A percentile compares a stretch with the other conserved stretches of the same genome.
Evolutionary conservation across 2,113 vertebrate genomes (phyloP).

Genomic region (Piaya cayana): DNA sequence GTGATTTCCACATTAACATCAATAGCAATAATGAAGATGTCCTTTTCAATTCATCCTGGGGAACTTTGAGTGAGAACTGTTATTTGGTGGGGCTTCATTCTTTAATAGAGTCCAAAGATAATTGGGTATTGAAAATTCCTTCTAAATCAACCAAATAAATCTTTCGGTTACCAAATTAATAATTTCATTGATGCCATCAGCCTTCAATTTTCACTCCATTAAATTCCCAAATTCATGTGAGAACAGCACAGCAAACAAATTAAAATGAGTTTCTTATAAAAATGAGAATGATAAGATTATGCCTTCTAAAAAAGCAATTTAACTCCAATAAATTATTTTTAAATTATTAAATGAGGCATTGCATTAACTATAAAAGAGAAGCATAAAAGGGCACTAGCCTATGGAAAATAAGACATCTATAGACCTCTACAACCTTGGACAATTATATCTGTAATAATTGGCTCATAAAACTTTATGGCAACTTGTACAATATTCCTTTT

Average conservation of each 20-base stretch:
- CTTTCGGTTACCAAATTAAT: slow-evolving; percentile 76
- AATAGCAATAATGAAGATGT: slow-evolving; percentile 71
- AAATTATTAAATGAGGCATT: slow-evolving; percentile 76
- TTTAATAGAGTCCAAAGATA: slow-evolving; percentile 72
- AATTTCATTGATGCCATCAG: slow-evolving; percentile 75
- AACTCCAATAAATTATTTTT: slow-evolving; percentile 81
- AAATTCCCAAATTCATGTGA: slow-evolving; percentile 74
- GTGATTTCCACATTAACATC: slow-evolving; percentile 65
- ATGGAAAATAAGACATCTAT: slow-evolving; percentile 71
- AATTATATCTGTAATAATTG: slow-evolving; percentile 76
- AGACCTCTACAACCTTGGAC: slow-evolving; percentile 61
- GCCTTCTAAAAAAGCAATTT: slow-evolving; percentile 78
- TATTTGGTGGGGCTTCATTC: slow-evolving; percentile 57
- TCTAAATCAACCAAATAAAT: slow-evolving; percentile 77
- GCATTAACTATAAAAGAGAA: slow-evolving; percentile 72
- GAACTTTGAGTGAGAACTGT: slow-evolving; percentile 56
- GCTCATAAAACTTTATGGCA: slow-evolving; percentile 77
- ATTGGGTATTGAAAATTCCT: slow-evolving; percentile 70
- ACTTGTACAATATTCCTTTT: slow-evolving; percentile 68
- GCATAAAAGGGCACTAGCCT: slow-evolving; percentile 69
- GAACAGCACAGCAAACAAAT: slow-evolving; percentile 76
- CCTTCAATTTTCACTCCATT: slow-evolving; percentile 75
- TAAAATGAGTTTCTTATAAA: slow-evolving; percentile 77
- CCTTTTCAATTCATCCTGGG: slow-evolving; percentile 55
- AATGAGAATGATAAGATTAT: slow-evolving; percentile 76